A percentile compares a stretch with the other conserved stretches of the same genome.
phyloP scores from a whole-genome alignment of 1,140 invertebrate species.

The Charaxes varanes region DNA sequence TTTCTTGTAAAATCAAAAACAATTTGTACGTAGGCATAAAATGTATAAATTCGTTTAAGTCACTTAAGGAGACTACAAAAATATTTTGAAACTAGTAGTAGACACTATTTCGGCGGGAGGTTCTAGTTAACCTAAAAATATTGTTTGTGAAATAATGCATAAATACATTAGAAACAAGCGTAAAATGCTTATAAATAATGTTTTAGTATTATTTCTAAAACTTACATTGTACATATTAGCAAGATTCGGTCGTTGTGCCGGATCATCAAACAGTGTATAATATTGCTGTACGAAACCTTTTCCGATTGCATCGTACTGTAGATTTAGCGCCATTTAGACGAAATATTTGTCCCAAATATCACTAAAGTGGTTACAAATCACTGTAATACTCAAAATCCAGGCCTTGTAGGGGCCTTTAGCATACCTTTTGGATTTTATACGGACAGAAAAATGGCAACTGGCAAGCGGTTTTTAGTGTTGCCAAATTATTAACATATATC shows the following conservation, averaged over 20 bases:
- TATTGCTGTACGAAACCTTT: constrained; percentile 95
- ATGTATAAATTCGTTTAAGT: too few relatives aligned
- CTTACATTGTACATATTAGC: constrained; percentile 95
- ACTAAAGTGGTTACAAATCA: constrained; percentile 29
- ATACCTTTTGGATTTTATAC: too few relatives aligned
- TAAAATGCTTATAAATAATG: too few relatives aligned
- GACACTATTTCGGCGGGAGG: constrained; percentile 26
- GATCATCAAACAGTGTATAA: constrained; percentile 93
- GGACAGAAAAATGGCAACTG: constrained; percentile 29
- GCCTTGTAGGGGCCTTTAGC: constrained; percentile 28
- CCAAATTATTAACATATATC: too few relatives aligned
- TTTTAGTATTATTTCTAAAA: constrained; percentile 51
- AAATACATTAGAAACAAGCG: too few relatives aligned
- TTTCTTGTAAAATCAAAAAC: too few relatives aligned
- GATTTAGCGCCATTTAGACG: constrained; percentile 86
- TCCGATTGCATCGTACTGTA: constrained; percentile 92
- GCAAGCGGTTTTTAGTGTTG: constrained; percentile 15
- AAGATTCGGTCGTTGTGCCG: constrained; percentile 84
- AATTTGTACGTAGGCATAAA: too few relatives aligned
- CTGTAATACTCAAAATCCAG: constrained; percentile 32
- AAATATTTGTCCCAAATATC: constrained; percentile 30
- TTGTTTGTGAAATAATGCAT: too few relatives aligned
- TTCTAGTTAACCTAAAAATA: constrained; percentile 23
- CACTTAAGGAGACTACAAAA: too few relatives aligned
- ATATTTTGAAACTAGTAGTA: too few relatives aligned